A percentile compares a stretch with the other conserved stretches of the same genome.
phyloP scores from a whole-genome alignment of 2,797 vertebrate genomes.

The Propithecus perrieri region DNA sequence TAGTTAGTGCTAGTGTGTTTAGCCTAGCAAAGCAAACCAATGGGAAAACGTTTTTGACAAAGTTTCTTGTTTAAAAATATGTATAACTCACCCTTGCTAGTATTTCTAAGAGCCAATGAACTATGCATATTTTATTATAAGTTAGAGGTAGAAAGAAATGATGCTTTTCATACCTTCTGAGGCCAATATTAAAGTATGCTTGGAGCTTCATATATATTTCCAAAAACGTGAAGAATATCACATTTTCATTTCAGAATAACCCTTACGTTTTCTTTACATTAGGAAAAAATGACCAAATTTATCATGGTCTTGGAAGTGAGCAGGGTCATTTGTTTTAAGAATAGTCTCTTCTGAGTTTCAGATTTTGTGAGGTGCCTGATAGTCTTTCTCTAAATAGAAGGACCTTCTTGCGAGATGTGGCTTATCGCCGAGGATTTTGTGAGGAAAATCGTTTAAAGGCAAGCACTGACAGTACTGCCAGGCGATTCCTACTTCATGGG shows the following conservation, averaged over 20 bases:
- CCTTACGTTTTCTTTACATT: background rate
- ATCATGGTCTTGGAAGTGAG: background rate
- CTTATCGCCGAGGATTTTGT: background rate
- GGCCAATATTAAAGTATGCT: slow-evolving; percentile 17
- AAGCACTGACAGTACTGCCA: background rate
- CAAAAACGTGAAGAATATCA: background rate
- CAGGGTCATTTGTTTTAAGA: background rate
- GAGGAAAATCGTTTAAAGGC: background rate
- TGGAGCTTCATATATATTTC: background rate
- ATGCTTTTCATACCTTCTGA: background rate
- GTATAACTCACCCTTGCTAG: background rate
- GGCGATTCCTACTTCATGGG: background rate
- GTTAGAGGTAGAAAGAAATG: background rate
- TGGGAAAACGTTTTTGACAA: background rate
- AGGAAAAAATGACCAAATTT: background rate
- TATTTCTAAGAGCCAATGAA: background rate
- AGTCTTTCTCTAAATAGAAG: background rate
- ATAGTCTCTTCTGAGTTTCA: background rate
- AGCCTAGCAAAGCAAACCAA: background rate
- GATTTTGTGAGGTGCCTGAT: background rate
- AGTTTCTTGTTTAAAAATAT: background rate
- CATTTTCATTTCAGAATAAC: slow-evolving; percentile 28
- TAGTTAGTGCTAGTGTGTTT: background rate
- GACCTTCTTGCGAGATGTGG: background rate
- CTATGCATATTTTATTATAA: background rate